Evolutionary conservation across 2,113 vertebrate species (phyloP).

Genomic region (Varanus komodoensis): DNA sequence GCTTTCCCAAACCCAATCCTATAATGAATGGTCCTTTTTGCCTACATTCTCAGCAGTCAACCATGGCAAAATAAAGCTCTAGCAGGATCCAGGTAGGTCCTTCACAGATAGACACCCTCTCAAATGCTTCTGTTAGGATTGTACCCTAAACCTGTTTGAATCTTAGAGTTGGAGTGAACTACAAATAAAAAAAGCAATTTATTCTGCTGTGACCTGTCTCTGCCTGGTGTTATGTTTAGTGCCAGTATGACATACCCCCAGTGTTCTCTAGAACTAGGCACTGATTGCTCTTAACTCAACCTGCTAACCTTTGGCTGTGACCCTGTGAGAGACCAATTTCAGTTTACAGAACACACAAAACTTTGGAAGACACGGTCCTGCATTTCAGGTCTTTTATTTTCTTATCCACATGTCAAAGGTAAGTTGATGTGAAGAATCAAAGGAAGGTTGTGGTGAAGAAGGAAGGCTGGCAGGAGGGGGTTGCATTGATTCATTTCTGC

Average conservation of each 20-base stretch:
- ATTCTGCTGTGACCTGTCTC: background rate
- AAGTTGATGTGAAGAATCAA: conserved; percentile 21
- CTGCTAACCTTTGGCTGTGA: background rate
- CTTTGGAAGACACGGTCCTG: conserved; percentile 9
- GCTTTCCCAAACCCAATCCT: no score
- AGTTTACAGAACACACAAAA: conserved; percentile 23
- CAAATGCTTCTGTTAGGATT: no score
- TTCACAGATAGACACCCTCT: no score
- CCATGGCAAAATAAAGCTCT: background rate
- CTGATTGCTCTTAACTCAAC: background rate
- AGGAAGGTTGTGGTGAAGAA: background rate
- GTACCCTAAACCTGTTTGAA: background rate
- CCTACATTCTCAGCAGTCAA: background rate
- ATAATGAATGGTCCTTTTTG: background rate
- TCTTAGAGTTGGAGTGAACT: background rate
- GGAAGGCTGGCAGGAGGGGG: rapidly evolving
- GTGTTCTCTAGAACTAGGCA: background rate
- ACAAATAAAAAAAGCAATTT: background rate
- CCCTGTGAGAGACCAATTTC: conserved; percentile 8
- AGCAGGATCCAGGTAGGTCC: background rate
- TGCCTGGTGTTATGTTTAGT: background rate
- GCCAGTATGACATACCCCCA: background rate
- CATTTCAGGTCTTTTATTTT: conserved; percentile 4
- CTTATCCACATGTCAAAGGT: background rate
- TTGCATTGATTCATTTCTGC: background rate